Base-by-base conservation (phyloP, 2,113 vertebrate genomes). In the Leucopsar rothschildi region DNA sequence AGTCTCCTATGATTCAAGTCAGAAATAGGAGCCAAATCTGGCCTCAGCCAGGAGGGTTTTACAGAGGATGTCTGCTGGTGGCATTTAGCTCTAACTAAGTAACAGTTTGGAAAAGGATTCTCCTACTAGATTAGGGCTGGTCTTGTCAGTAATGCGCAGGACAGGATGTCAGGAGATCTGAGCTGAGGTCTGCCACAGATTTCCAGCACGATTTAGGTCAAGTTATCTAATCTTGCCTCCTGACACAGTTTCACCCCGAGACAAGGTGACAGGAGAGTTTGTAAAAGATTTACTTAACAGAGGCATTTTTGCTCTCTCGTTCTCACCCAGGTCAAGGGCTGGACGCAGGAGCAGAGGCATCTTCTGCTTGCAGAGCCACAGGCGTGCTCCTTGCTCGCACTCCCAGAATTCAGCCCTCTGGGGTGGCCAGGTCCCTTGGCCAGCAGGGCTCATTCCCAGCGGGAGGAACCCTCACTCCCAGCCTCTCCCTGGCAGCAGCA, bases 161-260 rank as follows among this genome's bases (percentile, higher is more conserved):
- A 78, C 82, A 96, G 93, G 96, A 96, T 95, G 94, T 96, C 82
- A 92, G 92, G 88, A 92, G 92, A 94, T 95, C 92, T 84, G 93
- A 81, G 80, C 92, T 86, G 76, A 96, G 93, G 76, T 86, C 93
- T 96, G 88, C 95, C 95, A 84, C 92, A 94, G 95, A 93, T 96
- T 97, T 92, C 88, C 95, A 93, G 61, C n/a, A 60, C 31, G 82
- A 96, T 96, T 93, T 96, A 96, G 96, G 95, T 92, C 95, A 96
- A 96, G 87, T 96, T 95, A 97, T 96, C 94, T 96, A 96, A 97
- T 95, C 94, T 96, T 77, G 82, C 95, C 92, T 78, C 88, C 93
- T 94, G 94, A 96, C 94, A 95, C 85, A 78, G 76, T 91, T 95
- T 96, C 86, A 93, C 86, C 92, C 86, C 3, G 0, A 72, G 84